Evolutionary conservation across 2,888 invertebrate genomes (phyloP).

Genomic region (Ectobius pallidus): DNA sequence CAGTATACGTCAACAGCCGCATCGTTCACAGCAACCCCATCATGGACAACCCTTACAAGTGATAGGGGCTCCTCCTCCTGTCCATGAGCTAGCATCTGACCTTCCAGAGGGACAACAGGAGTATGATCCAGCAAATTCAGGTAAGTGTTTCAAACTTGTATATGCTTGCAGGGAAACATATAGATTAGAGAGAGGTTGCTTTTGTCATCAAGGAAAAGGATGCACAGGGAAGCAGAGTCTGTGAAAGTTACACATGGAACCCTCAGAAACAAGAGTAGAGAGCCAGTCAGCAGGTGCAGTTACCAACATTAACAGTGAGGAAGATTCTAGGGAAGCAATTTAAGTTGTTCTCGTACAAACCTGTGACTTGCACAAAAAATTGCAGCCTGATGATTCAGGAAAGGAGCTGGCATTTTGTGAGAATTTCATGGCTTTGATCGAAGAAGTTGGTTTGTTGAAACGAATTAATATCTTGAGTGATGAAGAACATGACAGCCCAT

Average conservation of each 20-base stretch:
- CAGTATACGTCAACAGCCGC: not conserved
- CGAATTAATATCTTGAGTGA: no score
- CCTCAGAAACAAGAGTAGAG: no score
- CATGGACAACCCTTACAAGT: constrained; percentile 5
- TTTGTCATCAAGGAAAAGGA: not conserved
- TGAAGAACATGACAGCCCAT: no score
- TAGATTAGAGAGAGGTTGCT: not conserved
- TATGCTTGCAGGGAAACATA: not conserved
- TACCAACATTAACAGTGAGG: no score
- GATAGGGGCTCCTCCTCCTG: not conserved
- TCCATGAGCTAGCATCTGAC: not conserved
- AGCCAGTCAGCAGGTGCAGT: no score
- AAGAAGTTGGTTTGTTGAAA: no score
- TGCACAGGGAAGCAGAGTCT: not conserved
- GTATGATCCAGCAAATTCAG: not conserved
- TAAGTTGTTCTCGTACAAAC: no score
- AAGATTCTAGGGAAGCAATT: no score
- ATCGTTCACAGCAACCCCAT: not conserved
- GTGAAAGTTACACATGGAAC: not conserved
- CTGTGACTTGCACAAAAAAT: no score
- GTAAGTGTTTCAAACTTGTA: not conserved
- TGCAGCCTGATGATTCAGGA: no score
- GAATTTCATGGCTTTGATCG: no score
- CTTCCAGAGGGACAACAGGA: not conserved
- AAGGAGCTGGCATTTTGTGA: no score